A percentile compares a stretch with the other conserved stretches of the same genome.
These are phyloP conservation scores for Myrmophylax atrothorax DNA, from an alignment of 2,113 vertebrate species.

Conservation along the genomic window DNA sequence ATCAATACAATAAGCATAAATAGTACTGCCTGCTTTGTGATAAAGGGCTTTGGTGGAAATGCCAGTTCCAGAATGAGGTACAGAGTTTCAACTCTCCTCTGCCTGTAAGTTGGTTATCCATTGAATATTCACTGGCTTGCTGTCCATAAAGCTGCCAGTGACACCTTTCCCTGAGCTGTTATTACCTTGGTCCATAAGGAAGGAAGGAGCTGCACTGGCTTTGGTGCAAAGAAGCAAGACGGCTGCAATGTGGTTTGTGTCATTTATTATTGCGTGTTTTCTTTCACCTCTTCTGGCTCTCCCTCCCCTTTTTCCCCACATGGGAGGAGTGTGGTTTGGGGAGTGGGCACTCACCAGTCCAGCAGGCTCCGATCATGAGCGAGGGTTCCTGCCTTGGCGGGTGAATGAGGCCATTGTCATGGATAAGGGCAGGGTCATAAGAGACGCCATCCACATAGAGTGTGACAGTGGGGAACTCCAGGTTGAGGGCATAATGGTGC, in stretches of 20 bases:
- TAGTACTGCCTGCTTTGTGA: background rate
- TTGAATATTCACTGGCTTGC: background rate
- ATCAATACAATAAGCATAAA: background rate
- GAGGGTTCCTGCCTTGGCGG: constrained; percentile 83
- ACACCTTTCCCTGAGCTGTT: background rate
- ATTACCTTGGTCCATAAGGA: background rate
- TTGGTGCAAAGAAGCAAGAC: background rate
- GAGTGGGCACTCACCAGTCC: constrained; percentile 68
- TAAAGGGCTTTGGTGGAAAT: background rate
- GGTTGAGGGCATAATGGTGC: constrained; percentile 95
- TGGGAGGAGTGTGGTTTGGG: background rate
- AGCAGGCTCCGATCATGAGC: constrained; percentile 94
- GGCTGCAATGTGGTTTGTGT: background rate
- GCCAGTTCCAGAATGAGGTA: background rate
- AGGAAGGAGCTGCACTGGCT: background rate
- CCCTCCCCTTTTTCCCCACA: background rate
- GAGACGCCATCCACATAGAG: constrained; percentile 95
- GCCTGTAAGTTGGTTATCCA: background rate
- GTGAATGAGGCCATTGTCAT: constrained; percentile 94
- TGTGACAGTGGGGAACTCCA: constrained; percentile 94
- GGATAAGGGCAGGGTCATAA: constrained; percentile 95
- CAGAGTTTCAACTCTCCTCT: background rate
- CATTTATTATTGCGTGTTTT: background rate
- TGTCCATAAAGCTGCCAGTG: background rate
- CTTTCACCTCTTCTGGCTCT: background rate